Evolutionary conservation across 2,113 vertebrate species (phyloP), one percentile per base, ranked within the genome.

Genomic region (Halcyon malimbica): DNA sequence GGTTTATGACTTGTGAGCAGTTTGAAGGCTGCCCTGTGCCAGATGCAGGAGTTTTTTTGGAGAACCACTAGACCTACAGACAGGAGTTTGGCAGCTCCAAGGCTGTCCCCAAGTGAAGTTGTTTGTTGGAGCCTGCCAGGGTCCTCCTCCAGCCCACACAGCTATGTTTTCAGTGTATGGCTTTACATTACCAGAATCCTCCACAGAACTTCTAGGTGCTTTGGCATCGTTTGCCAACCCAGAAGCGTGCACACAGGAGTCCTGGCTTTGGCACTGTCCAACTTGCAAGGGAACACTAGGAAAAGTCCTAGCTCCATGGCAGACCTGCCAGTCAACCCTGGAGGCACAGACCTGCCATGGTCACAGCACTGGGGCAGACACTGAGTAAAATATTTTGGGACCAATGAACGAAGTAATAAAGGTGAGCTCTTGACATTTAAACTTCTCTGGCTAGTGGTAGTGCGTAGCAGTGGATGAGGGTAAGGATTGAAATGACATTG

Each of bases 171-270:
- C 33, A 7, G 0, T 41, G 16, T 15, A 13, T 81, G 29, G 19
- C 46, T 46, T n/a, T 42, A 5, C 28, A 2, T 77, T 73, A 42
- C 31, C 24, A 23, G 51, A 50, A 28, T 19, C 14, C 29, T 67
- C 37, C 46, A 16, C 26, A 50, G 65, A 85, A 65, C 48, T 88
- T 57, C 37, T 44, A 70, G 68, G 16, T 88, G 18, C 10, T 75
- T 57, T 63, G 31, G 24, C 0, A 0, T 73, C 71, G 15, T 68
- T 64, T 68, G 8, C n/a, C 46, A 51, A 1, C n/a, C 37, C 65
- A 11, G 24, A 65, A 25, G 5, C 19, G 11, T 15, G 3, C 26
- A 51, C 0, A 0, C 4, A 1, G 37, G 6, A 57, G 11, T 59
- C 23, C 59, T 78, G n/a, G 18, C 57, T 37, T 46, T 79, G n/a